Evolutionary conservation across 2,888 invertebrate species (phyloP), one percentile per base, ranked within the genome.

Genomic region (Dione juno): DNA sequence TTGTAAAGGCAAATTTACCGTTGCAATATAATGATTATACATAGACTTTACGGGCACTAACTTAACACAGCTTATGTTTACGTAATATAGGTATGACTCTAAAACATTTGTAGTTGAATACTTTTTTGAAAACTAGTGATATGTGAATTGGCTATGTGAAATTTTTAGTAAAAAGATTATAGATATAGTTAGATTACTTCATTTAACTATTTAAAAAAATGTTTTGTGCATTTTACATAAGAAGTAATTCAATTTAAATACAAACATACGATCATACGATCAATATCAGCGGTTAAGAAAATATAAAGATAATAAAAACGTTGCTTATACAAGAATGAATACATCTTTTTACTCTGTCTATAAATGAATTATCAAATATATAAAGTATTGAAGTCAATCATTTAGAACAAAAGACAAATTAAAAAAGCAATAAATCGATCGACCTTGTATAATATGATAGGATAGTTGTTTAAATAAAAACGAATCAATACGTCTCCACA

Each of bases 1-100:
- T 50, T 40, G 50, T 48, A 37, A 64, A 64, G 37, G 21, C 37
- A 64, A 64, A 64, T 64, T 37, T 50, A 40, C 50, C 48, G 48
- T 64, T 37, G 19, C 50, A 37, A 52, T 64, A 50, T 64, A 43
- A 41, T 52, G 19, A 40, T 61, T 61, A 61, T 61, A 45, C 43
- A 45, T 28, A 45, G 6, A 45, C 43, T 35, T 45, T 28, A 28
- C 11, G 59, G 43, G 21, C 43, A 14, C 21, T 35, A 45, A 45
- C 28, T 28, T 45, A 57, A 57, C 57, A 37, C 35, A 54, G 37
- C 16, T 13, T 61, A 21, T 35, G 45, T 40, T 57, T 57, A 57
- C 37, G 16, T 40, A 37, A 57, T 16, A 37, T 16, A 57, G 5
- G 11, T 16, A 57, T 3, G 54, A 1, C n/a, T 8, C 8, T 3